Evolutionary conservation across 2,797 vertebrate species (phyloP).

Genomic region (Graptemys geographica): DNA sequence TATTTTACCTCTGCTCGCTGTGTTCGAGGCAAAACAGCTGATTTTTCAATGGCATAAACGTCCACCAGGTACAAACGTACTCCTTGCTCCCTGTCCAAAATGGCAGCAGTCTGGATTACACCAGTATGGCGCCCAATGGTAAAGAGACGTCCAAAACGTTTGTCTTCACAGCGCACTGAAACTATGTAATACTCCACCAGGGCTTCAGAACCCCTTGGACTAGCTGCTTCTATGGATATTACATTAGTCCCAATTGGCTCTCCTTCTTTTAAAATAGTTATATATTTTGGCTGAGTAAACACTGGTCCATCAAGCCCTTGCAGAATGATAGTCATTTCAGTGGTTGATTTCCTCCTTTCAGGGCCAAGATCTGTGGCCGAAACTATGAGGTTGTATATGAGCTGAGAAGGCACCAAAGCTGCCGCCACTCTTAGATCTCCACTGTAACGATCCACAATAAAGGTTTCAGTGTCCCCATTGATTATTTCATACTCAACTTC

Average conservation of each 20-base stretch:
- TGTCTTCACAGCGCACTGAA: constrained; percentile 90
- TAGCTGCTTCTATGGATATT: constrained; percentile 93
- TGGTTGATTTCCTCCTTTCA: constrained; percentile 90
- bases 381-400: constrained; percentile 93
- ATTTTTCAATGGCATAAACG: constrained; percentile 95
- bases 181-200: constrained; percentile 98
- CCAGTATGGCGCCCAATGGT: constrained; percentile 92
- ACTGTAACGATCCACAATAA: constrained; percentile 96
- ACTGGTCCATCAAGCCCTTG: constrained; percentile 93
- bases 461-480: constrained; percentile 92
- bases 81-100: constrained; percentile 95
- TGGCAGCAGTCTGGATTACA: constrained; percentile 93
- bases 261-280: constrained; percentile 96
- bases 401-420: constrained; percentile 89
- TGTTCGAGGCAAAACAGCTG: constrained; percentile 89
- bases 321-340: constrained; percentile 93
- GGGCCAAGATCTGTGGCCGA: constrained; percentile 94
- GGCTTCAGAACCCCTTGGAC: constrained; percentile 86
- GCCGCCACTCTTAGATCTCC: constrained; percentile 94
- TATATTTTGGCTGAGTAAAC: constrained; percentile 96
- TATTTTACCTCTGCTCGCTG: constrained; percentile 94
- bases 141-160: constrained; percentile 92
- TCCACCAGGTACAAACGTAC: constrained; percentile 95
- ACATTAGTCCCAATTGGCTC: constrained; percentile 96
- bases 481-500: constrained; percentile 97